Base-by-base conservation (phyloP, 2,113 vertebrate genomes). In the Rafetus swinhoei region DNA sequence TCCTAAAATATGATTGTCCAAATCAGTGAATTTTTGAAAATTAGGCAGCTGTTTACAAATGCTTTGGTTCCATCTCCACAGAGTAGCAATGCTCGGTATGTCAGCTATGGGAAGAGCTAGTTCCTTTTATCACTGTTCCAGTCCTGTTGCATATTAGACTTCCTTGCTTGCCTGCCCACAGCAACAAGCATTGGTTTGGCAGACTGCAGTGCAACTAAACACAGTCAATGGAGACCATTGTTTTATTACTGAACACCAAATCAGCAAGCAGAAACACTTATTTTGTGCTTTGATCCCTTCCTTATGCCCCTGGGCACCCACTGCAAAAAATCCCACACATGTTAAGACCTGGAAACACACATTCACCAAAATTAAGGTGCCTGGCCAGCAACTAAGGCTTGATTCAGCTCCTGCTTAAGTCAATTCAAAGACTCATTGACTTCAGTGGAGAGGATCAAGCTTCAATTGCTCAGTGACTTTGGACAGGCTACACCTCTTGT, bases 101-200 rank as follows among this genome's bases (percentile, higher is more conserved):
- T 94, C 84, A 83, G 54, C 79, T 82, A 52, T 9, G 56, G 19
- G 62, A 85, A 95, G 53, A 84, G 83, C 25, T 1, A 27, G 65
- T 91, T 87, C 95, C 87, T 96, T 93, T 95, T 90, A 90, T 91
- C 79, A 54, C 45, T 90, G 81, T 81, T 90, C 50, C 81, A 83
- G 87, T 89, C 90, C 90, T 91, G 82, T 62, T 92, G 74, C 45
- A 27, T 83, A 91, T 93, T 90, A 88, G 35, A 32, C 65, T 88
- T 90, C 90, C 84, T 97, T 96, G 45, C 82, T 7, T 82, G 85
- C 85, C 92, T 85, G 93, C 92, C 92, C 95, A 81, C 74, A 96
- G 95, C 81, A 89, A 86, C 81, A n/a, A 77, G 72, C 50, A 24
- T 90, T 95, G 94, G 93, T 92, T 97, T 94, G 96, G 97, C 96